These are phyloP conservation scores for Scolanthus callimorphus DNA, from an alignment of 92 coral and sea anemone species.

Conservation along the genomic window DNA sequence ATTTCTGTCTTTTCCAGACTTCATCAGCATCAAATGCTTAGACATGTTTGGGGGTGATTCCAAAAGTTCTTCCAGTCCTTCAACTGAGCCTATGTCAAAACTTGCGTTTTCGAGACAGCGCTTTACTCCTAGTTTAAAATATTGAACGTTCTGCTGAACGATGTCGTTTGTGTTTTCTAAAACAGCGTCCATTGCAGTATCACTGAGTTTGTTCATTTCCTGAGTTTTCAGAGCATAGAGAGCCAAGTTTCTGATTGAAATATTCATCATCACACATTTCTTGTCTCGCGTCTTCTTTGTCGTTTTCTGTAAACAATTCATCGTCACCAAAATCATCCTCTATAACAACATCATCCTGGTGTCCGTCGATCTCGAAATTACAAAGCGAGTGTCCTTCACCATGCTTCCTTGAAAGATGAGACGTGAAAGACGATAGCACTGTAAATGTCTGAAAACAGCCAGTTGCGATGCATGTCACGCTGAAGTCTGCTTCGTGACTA, in stretches of 20 bases:
- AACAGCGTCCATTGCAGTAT: conserved; percentile 31
- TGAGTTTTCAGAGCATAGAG: conserved; percentile 31
- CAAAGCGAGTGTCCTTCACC: conserved; percentile 1
- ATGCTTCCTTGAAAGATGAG: conserved; percentile 41
- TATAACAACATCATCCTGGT: background rate
- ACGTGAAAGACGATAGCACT: conserved; percentile 28
- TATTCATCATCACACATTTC: background rate
- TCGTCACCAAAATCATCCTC: conserved; percentile 2
- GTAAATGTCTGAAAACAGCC: conserved; percentile 17
- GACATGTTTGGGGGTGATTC: no score
- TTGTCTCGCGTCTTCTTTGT: conserved; percentile 2
- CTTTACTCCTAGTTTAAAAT: no score
- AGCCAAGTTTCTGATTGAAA: conserved; percentile 20
- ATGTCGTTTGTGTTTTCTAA: no score
- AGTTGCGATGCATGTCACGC: conserved; percentile 14
- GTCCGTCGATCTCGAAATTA: background rate
- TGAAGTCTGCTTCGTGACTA: no score
- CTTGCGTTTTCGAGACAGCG: no score
- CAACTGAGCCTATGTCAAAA: no score
- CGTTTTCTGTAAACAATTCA: background rate
- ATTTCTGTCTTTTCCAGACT: no score
- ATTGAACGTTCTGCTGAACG: no score
- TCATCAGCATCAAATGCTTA: no score
- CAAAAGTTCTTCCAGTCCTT: no score
- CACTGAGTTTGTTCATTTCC: conserved; percentile 33